These are phyloP conservation scores for Arenaria interpres DNA, from an alignment of 2,113 vertebrate genomes.

Conservation along the genomic window DNA sequence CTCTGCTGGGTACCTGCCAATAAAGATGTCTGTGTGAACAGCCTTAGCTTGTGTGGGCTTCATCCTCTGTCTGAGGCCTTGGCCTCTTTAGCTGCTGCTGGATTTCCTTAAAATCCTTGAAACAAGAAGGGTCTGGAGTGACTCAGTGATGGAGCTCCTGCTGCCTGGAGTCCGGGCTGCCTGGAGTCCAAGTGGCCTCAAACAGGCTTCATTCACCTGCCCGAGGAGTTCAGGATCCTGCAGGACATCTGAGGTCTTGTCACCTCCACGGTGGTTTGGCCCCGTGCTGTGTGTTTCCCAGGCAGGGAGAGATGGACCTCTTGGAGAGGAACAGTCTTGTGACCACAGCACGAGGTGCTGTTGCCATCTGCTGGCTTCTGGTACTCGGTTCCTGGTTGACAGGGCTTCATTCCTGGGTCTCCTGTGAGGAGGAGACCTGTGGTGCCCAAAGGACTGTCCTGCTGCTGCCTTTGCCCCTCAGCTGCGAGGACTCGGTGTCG, in stretches of 20 bases:
- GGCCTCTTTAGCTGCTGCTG: neutral
- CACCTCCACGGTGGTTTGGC: neutral
- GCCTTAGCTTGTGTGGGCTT: neutral
- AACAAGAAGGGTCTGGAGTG: neutral
- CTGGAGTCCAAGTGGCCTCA: neutral
- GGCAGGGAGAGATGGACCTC: neutral
- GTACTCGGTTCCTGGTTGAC: fast-evolving
- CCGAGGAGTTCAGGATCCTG: neutral
- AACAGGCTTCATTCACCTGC: neutral
- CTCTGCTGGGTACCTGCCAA: neutral
- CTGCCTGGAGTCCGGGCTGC: neutral
- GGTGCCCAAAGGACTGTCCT: fast-evolving
- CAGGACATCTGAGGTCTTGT: fast-evolving
- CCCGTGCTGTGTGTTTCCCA: neutral
- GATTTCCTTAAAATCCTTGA: neutral
- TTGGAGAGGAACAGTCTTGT: neutral
- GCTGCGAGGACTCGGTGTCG: fast-evolving
- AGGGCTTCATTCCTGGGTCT: neutral
- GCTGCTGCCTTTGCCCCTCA: neutral
- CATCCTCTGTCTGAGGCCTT: neutral
- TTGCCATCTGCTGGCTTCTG: conserved; percentile 55
- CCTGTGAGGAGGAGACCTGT: neutral
- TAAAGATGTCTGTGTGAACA: neutral
- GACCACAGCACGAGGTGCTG: neutral
- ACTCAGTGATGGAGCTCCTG: fast-evolving